Evolutionary conservation across 1,140 invertebrate species (phyloP), one percentile per base, ranked within the genome.

Genomic region (Micrasema minimum): DNA sequence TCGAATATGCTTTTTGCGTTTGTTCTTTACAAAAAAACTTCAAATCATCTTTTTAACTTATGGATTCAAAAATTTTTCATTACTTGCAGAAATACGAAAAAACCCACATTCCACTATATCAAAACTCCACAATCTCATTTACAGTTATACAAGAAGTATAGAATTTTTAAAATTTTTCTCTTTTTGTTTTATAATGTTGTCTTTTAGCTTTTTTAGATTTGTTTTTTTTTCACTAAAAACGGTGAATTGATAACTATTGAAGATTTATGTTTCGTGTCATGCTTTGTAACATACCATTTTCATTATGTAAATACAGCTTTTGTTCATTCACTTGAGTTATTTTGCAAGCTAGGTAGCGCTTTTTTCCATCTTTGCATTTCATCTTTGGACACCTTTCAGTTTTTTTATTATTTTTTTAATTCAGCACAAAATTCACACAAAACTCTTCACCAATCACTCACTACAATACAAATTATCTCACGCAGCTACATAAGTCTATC

Each of bases 361-460:
- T 66, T 53, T 53, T 69, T 53, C 43, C 53, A 59, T 69, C 53
- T 57, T 61, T 69, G 66, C 51, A 69, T 69, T 59, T 45, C 10
- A 43, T 69, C 53, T 67, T 53, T 55, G 46, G 51, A 67, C 65
- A 67, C 65, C 31, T 57, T 41, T 37, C 55, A 51, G 50, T 67
- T 53, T n/a, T n/a, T n/a, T n/a, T 51, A 46, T 51, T 23, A 38
- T 67, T 35, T 23, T 69, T 61, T 69, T 41, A 31, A 48, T 20
- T 46, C 66, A 69, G 66, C 71, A 72, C 66, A 68, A 67, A 38
- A 72, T 62, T 55, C 46, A 72, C 64, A 67, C 35, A 61, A 22
- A 66, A 74, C 72, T 74, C 20, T 61, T 70, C 64, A 74, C 72
- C 53, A 51, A n/a, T n/a, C n/a, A n/a, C n/a, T 31, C 26, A 46